A percentile compares a stretch with the other conserved stretches of the same genome.
Conservation (phyloP, 2,888 invertebrate species). For the Willowsia nigromaculata region DNA sequence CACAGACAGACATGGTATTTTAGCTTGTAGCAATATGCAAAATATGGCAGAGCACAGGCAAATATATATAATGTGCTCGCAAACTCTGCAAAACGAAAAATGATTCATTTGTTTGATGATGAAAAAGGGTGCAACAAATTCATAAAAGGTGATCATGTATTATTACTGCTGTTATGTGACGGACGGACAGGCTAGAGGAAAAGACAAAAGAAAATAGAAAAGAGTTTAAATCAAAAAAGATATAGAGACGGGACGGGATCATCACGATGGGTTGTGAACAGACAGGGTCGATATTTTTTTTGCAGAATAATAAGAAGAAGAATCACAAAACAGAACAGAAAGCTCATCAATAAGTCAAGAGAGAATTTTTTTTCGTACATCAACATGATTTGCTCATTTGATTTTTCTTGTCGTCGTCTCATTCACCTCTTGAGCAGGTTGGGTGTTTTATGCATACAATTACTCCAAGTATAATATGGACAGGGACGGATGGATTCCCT, state of each 20-base stretch:
- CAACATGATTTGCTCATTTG: conserved; percentile 17
- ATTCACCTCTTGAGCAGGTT: not conserved
- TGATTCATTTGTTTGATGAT: conserved; percentile 63
- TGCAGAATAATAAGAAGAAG: not conserved
- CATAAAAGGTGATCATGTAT: conserved; percentile 59
- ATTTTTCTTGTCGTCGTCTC: conserved; percentile 7
- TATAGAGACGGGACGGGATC: conserved; percentile 27
- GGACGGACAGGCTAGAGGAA: conserved; percentile 10
- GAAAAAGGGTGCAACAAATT: conserved; percentile 66
- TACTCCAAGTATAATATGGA: not conserved
- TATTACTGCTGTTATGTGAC: not conserved
- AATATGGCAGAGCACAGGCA: conserved; percentile 26
- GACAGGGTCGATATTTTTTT: conserved; percentile 4
- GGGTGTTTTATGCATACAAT: conserved; percentile 47
- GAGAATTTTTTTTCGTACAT: not conserved
- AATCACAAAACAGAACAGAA: conserved; percentile 5
- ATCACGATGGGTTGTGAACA: conserved; percentile 41
- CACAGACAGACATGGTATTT: not conserved
- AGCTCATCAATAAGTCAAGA: conserved; percentile 46
- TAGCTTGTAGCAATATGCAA: conserved; percentile 45
- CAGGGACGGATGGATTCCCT: not conserved
- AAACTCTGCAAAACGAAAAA: not conserved
- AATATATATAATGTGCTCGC: not conserved
- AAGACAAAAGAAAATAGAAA: conserved; percentile 47
- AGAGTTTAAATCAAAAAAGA: conserved; percentile 39